A percentile compares a stretch with the other conserved stretches of the same genome.
Conservation (phyloP, 1,140 invertebrate genomes). For the Dreissena polymorpha region DNA sequence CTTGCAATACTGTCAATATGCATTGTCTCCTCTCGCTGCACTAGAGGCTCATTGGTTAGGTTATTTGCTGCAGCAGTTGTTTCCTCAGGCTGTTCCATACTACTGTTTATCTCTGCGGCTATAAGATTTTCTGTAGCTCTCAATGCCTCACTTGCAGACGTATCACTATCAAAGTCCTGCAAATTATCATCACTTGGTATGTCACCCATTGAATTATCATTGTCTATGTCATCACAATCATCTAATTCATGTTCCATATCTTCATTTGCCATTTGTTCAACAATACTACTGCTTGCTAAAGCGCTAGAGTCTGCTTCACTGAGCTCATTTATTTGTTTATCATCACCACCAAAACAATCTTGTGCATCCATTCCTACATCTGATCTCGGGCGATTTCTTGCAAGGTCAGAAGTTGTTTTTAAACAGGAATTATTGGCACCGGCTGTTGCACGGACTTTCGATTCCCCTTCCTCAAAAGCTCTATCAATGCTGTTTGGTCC, state of each 20-base stretch:
- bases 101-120: slow-evolving; percentile 64
- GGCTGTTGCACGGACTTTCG: too few relatives aligned
- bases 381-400: too few relatives aligned
- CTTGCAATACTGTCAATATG: slow-evolving; percentile 47
- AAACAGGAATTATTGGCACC: too few relatives aligned
- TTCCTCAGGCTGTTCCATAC: slow-evolving; percentile 68
- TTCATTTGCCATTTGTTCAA: slow-evolving; percentile 43
- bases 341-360: too few relatives aligned
- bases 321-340: too few relatives aligned
- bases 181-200: slow-evolving; percentile 70
- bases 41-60: slow-evolving; percentile 28
- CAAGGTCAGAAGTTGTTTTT: too few relatives aligned
- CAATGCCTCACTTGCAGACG: slow-evolving; percentile 49
- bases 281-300: slow-evolving; percentile 40
- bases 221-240: slow-evolving; percentile 56
- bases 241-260: slow-evolving; percentile 38
- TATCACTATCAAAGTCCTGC: slow-evolving; percentile 64
- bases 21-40: slow-evolving; percentile 38
- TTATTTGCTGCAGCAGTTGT: slow-evolving; percentile 32
- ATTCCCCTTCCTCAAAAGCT: slow-evolving; percentile 6
- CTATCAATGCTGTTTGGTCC: slow-evolving; percentile 35
- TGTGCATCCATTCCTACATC: too few relatives aligned
- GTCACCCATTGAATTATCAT: slow-evolving; percentile 62
- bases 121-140: slow-evolving; percentile 61
- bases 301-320: slow-evolving; percentile 40